phyloP scores from a whole-genome alignment of 2,888 invertebrate genomes.

The Archips crataeganus region DNA sequence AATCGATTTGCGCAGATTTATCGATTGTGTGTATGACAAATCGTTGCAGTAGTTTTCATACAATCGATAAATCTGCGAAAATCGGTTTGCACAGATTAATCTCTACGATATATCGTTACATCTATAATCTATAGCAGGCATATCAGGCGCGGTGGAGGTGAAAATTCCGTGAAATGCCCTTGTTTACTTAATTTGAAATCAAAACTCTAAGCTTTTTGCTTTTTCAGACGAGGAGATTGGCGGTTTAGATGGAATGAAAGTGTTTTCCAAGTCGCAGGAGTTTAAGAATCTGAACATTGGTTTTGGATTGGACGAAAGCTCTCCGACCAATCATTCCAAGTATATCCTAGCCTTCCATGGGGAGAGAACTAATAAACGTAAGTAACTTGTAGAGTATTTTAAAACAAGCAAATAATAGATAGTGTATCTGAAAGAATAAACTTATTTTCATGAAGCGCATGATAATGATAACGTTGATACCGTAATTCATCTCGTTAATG shows the following conservation, averaged over 20 bases:
- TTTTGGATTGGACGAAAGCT: constrained; percentile 92
- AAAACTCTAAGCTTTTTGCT: background rate
- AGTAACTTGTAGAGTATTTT: constrained; percentile 56
- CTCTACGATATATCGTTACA: no score
- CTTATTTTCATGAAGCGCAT: background rate
- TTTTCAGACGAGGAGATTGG: constrained; percentile 91
- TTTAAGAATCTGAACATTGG: constrained; percentile 91
- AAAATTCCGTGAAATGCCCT: no score
- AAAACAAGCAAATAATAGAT: no score
- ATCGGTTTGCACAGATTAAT: no score
- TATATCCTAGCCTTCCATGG: constrained; percentile 82
- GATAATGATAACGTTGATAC: background rate
- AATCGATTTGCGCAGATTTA: no score
- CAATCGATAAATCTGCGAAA: no score
- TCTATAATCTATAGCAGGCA: no score
- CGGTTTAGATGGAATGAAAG: constrained; percentile 89
- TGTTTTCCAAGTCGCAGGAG: constrained; percentile 87
- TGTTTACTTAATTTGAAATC: no score
- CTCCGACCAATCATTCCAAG: constrained; percentile 55
- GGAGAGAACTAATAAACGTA: constrained; percentile 90
- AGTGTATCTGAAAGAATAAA: no score
- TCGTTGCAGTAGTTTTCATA: no score
- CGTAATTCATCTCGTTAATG: background rate
- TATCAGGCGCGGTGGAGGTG: no score
- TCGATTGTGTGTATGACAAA: no score